Evolutionary conservation across 2,888 invertebrate genomes (phyloP).

Genomic region (Drosophila birchii): DNA sequence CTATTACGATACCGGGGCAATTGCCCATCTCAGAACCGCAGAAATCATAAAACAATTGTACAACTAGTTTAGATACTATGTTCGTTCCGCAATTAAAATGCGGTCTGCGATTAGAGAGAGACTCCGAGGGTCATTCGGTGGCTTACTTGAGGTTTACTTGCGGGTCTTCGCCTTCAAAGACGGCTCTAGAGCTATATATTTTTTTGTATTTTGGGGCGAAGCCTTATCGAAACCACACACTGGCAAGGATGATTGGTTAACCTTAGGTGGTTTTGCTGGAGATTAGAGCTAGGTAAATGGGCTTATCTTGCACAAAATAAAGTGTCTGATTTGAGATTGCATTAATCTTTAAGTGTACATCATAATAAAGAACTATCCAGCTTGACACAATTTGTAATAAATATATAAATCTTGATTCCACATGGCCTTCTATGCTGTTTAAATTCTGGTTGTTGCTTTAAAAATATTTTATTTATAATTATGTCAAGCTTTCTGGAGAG

Average conservation of each 20-base stretch:
- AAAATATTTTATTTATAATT: background rate
- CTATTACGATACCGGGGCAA: constrained; percentile 2
- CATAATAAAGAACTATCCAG: background rate
- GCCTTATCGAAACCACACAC: constrained; percentile 21
- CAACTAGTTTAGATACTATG: constrained; percentile 28
- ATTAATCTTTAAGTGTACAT: constrained; percentile 1
- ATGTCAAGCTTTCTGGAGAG: background rate
- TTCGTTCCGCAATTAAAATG: constrained; percentile 61
- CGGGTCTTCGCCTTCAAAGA: constrained; percentile 22
- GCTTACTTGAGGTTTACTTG: constrained; percentile 36
- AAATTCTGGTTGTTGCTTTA: too few relatives aligned
- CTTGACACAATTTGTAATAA: background rate
- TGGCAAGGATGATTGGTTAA: constrained; percentile 26
- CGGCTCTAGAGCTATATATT: background rate
- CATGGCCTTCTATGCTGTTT: background rate
- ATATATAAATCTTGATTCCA: background rate
- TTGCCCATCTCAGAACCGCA: constrained; percentile 53
- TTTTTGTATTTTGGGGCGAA: constrained; percentile 8
- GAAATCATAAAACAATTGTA: constrained; percentile 52
- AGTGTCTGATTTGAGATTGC: background rate
- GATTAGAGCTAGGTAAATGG: constrained; percentile 1
- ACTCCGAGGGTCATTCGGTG: constrained; percentile 38
- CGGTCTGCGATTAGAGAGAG: constrained; percentile 61
- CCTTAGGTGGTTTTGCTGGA: constrained; percentile 9
- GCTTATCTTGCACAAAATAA: constrained; percentile 8